Conservation (phyloP, 2,888 invertebrate genomes). For the Andrena bucephala region DNA sequence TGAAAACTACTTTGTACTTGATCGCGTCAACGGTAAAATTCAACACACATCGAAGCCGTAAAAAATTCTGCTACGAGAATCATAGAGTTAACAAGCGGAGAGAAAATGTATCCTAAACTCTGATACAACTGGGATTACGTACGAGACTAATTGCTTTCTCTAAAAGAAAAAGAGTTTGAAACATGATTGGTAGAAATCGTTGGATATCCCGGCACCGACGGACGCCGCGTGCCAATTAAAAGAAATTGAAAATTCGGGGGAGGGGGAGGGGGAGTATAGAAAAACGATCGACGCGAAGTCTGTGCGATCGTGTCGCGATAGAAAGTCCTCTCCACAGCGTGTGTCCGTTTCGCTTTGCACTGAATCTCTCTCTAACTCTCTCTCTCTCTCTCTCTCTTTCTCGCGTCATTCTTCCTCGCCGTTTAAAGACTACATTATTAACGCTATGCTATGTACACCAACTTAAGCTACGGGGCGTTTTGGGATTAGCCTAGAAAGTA, state of each 20-base stretch:
- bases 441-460: conserved; percentile 82
- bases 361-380: conserved; percentile 34
- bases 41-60: conserved; percentile 56
- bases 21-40: conserved; percentile 70
- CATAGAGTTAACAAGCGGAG: conserved; percentile 4
- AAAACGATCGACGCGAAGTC: conserved; percentile 9
- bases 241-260: background rate
- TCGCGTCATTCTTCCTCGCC: conserved; percentile 37
- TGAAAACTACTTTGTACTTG: conserved; percentile 72
- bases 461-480: conserved; percentile 77
- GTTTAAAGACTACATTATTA: conserved; percentile 57
- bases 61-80: conserved; percentile 38
- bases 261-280: background rate
- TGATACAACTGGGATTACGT: background rate
- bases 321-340: background rate
- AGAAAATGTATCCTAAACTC: background rate
- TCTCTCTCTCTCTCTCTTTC: conserved; percentile 12
- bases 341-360: conserved; percentile 43
- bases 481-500: conserved; percentile 82
- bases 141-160: background rate
- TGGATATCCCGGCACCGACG: conserved; percentile 5
- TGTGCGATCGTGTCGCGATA: background rate
- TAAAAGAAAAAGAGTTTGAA: conserved; percentile 11
- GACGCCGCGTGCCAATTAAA: background rate
- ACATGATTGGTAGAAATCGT: background rate